Evolutionary conservation across 2,888 invertebrate species (phyloP), one percentile per base, ranked within the genome.

Genomic region (Craniophora ligustri): DNA sequence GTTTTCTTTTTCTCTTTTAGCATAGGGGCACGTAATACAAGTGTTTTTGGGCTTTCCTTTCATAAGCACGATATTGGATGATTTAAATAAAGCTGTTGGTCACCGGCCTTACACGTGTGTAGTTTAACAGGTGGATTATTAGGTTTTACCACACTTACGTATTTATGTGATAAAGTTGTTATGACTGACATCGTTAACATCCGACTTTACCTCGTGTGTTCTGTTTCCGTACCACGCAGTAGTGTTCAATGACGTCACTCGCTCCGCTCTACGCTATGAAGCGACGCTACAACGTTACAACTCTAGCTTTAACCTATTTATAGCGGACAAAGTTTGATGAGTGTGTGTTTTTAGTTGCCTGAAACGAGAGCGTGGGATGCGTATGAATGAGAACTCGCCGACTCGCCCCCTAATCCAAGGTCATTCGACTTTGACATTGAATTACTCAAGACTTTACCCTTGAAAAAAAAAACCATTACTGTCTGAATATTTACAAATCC

Each of bases 291-390:
- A 26, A 39, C 39, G 14, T 38, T 28, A 34, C 34, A 44, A 34
- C 34, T 14, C 34, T 45, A 26, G 26, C 26, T 34, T 39, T 18
- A 41, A 64, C 36, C 45, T 64, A 64, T 64, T 48, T 48, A 67
- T 64, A 61, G 54, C 35, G n/a, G 15, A 48, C 47, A 45, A 67
- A 67, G 35, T 67, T 64, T 41, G 62, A 64, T 15, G 45, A 48
- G 62, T 54, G 34, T 61, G 31, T 66, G 47, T 61, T 54, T 62
- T 61, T 67, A 64, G 68, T 45, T 61, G 47, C 28, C 28, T 34
- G 18, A 11, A 18, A 65, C 11, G 45, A 19, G 5, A 36, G 62
- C 41, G 68, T 42, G 40, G 68, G 46, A 31, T 48, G n/a, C n/a
- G 44, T 23, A 61, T 63, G 62, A 67, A 67, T 67, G 67, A 19